Percentiles rank a stretch among this genome's conserved stretches.
Evolutionary conservation across 2,797 vertebrate genomes (phyloP).

Genomic region (Leptodactylus fallax): DNA sequence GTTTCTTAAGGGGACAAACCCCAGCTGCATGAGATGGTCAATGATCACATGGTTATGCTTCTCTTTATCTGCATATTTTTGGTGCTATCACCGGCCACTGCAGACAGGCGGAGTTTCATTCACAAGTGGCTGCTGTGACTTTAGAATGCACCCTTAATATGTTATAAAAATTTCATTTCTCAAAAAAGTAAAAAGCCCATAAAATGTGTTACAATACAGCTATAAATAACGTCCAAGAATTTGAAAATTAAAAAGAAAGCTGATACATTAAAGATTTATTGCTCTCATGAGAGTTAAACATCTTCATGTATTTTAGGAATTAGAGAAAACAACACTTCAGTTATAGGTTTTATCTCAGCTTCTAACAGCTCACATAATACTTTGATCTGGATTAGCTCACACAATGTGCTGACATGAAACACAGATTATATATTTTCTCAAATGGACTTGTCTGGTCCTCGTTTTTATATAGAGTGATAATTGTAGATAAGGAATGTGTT

Average conservation of each 20-base stretch:
- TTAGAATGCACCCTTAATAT: too few relatives aligned
- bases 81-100: too few relatives aligned
- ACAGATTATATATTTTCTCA: slow-evolving; percentile 50
- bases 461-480: background rate
- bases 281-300: background rate
- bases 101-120: too few relatives aligned
- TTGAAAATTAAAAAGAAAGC: background rate
- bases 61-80: too few relatives aligned
- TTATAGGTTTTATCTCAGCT: slow-evolving; percentile 53
- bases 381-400: slow-evolving; percentile 64
- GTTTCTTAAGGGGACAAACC: too few relatives aligned
- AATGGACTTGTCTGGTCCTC: slow-evolving; percentile 50
- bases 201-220: background rate
- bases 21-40: too few relatives aligned
- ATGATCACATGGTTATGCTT: too few relatives aligned
- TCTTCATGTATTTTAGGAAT: slow-evolving; percentile 37
- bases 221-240: background rate
- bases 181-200: background rate
- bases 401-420: slow-evolving; percentile 52
- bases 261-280: background rate
- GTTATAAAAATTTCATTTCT: too few relatives aligned
- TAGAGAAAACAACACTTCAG: background rate
- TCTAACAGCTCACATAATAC: slow-evolving; percentile 61
- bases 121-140: too few relatives aligned
- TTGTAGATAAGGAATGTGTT: background rate